Base-by-base conservation (phyloP, 2,113 vertebrate species). In the Hippocampus zosterae region DNA sequence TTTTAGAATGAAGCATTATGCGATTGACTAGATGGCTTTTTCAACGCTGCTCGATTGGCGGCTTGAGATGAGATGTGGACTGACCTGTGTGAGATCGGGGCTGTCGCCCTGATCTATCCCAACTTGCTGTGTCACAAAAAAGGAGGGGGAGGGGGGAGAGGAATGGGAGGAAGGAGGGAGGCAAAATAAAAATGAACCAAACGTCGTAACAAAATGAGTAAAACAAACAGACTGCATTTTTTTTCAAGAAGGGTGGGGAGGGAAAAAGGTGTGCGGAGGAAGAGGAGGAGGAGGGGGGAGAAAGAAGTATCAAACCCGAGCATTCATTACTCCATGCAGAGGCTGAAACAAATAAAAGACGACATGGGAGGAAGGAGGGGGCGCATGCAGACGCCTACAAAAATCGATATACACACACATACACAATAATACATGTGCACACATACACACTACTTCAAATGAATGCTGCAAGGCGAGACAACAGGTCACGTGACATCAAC, bases 41-140 rank as follows among this genome's bases (percentile, higher is more conserved):
- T 78, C 84, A 73, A 88, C 73, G 78, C 80, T 84, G 84, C 81
- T 88, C 86, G 87, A 89, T 84, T 87, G 90, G 92, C 91, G 86
- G 87, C 92, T 91, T 84, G 88, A 88, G 84, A 90, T 85, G 84
- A 91, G 82, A 90, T 79, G 86, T 85, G 89, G 88, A 97, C 95
- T 96, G 91, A 97, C 95, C 95, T 96, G 94, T 92, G 92, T 94
- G 90, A 98, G 92, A 92, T 95, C 91, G 82, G 95, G 95, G 93
- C 95, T 95, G 90, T 94, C 90, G 86, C 93, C 94, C 91, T 93
- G 93, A 93, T 95, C 94, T 91, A 97, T 94, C 92, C 95, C 95
- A 94, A 95, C 93, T 95, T 94, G 93, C 96, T 97, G 91, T 90
- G 89, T 95, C 92, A 93, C 85, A 93, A 89, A 91, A 93, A 89